Conservation (phyloP, 2,113 vertebrate genomes). For the Clinocottus analis region DNA sequence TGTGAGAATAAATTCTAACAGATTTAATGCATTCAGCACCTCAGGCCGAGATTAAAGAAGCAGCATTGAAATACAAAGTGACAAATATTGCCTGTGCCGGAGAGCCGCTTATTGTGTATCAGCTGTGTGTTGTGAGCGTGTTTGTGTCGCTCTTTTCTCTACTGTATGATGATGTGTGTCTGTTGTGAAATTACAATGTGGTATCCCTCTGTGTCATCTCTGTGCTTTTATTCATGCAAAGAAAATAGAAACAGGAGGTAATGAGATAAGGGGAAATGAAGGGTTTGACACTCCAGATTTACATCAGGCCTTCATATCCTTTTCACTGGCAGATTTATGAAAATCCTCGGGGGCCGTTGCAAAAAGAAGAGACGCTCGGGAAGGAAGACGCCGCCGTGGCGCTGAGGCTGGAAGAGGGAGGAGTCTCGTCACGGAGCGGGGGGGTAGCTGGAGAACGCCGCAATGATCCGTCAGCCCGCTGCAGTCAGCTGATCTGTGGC, state of each 20-base stretch:
- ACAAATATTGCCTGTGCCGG: constrained; percentile 49
- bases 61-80: constrained; percentile 58
- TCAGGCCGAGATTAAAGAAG: constrained; percentile 66
- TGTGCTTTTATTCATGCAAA: no score
- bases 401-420: constrained; percentile 29
- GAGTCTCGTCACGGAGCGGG: background rate
- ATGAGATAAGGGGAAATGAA: constrained; percentile 27
- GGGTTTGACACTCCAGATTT: constrained; percentile 26
- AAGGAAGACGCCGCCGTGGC: constrained; percentile 1
- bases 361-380: background rate
- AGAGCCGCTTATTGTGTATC: constrained; percentile 39
- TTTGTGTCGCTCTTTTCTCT: constrained; percentile 35
- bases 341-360: background rate
- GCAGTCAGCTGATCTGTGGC: constrained; percentile 28
- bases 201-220: no score
- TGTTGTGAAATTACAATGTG: no score
- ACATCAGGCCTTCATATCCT: background rate
- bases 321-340: constrained; percentile 6
- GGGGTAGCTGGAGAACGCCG: background rate
- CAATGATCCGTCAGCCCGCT: constrained; percentile 25
- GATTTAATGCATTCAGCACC: constrained; percentile 64
- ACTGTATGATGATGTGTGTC: constrained; percentile 13
- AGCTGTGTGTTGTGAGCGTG: constrained; percentile 34
- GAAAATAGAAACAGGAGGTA: no score
- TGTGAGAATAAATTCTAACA: constrained; percentile 42